These are phyloP conservation scores for Brachypodius melanocephalos DNA, from an alignment of 2,113 vertebrate genomes.

Conservation along the genomic window DNA sequence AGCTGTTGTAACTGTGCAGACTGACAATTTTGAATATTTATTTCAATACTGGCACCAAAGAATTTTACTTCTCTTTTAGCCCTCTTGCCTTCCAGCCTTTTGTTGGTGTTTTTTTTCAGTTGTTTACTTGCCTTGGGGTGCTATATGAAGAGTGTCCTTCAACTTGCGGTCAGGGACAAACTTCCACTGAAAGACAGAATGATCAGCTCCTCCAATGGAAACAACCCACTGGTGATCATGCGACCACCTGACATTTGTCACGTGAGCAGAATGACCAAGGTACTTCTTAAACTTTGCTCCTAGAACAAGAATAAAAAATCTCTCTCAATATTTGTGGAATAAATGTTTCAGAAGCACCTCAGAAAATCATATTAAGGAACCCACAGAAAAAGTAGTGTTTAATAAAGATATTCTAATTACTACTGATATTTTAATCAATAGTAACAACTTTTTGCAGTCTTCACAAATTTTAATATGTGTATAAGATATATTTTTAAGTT, in stretches of 20 bases:
- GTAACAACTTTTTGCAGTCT: background rate
- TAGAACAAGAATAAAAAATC: conserved; percentile 65
- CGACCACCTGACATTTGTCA: conserved; percentile 96
- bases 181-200: conserved; percentile 99
- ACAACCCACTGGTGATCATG: conserved; percentile 98
- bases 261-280: conserved; percentile 94
- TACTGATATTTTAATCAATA: background rate
- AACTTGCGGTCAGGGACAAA: conserved; percentile 94
- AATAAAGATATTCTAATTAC: background rate
- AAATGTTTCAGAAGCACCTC: background rate
- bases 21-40: background rate
- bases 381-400: background rate
- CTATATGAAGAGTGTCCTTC: conserved; percentile 92
- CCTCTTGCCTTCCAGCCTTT: rapidly evolving
- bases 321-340: background rate
- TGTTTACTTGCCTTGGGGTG: conserved; percentile 83
- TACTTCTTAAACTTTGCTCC: conserved; percentile 98
- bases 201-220: conserved; percentile 95
- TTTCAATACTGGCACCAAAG: background rate
- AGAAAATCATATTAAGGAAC: background rate
- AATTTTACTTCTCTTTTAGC: background rate
- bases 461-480: background rate
- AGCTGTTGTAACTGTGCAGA: background rate
- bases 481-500: background rate
- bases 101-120: rapidly evolving